Base-by-base conservation (phyloP, 2,797 vertebrate species). In the Harpagifer antarcticus region DNA sequence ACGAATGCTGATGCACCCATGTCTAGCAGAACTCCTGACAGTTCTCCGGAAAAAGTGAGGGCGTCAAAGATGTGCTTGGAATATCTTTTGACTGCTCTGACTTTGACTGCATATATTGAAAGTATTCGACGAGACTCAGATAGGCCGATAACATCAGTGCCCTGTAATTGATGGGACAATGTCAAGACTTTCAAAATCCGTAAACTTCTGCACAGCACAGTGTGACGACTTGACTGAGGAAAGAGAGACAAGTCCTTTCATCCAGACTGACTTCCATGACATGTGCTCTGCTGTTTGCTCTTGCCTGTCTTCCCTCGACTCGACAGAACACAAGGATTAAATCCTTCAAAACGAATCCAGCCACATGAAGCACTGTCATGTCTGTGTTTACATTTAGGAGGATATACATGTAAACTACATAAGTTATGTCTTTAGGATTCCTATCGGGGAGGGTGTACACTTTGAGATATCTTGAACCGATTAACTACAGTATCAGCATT, bases 121-220 rank as follows among this genome's bases (percentile, higher is more conserved):
- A 81, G 83, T 86, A 83, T 86, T 89, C 78, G 37, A n/a, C 0
- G 54, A 77, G 83, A 82, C 81, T 82, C 80, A 52, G 78, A 80
- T 65, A 65, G 59, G 58, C 71, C 66, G 17, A 3, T 86, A 83
- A 90, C 84, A 85, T 84, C 79, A 60, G 78, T 66, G 88, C 80
- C 86, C 84, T 80, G 74, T 78, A 87, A 86, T 83, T 89, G 85
- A 91, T 88, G 81, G 85, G 84, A 90, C 86, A 86, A 81, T 83
- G 91, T 91, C 87, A 88, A 85, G 86, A 88, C 85, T 88, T 86
- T 84, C 66, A 73, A 85, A 85, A 84, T 88, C 74, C 49, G 9
- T 77, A 72, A 84, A 82, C 73, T 74, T 89, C 66, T 85, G 82
- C 78, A 63, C 79, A 79, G 86, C 83, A 78, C 87, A 76, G 73